Evolutionary conservation across 2,113 vertebrate genomes (phyloP), one percentile per base, ranked within the genome.

Genomic region (Pogonocichla stellata): DNA sequence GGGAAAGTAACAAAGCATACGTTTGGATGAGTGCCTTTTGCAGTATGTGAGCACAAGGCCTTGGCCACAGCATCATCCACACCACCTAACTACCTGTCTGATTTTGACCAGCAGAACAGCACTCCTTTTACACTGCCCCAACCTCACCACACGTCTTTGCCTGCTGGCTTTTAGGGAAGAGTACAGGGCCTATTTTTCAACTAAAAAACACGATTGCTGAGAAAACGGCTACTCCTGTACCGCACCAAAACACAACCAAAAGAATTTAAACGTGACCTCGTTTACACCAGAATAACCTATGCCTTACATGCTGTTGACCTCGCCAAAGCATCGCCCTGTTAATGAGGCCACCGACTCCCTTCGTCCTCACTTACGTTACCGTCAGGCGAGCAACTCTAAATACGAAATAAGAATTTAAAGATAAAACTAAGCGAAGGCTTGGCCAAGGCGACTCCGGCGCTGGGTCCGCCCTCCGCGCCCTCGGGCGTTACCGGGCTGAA

Each of bases 341-440:
- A 34, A 33, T 25, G 1, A 61, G 17, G 15, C 40, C n/a, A 6
- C 9, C 1, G 18, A 33, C 1, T 36, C 3, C 9, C 22, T 9
- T 5, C 15, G 4, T 18, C 33, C 10, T 14, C 45, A 9, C 23
- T 23, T 8, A 19, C 8, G 1, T 5, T 24, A 20, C 48, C 4
- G 3, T 5, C 70, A 19, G 53, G 14, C 20, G 6, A 79, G 19
- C 38, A n/a, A 16, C 14, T 19, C 29, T 43, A 36, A 34, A 47
- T 0, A 24, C 2, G 5, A 42, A 18, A 14, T 0, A 5, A 6
- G 1, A 2, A 10, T 28, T 45, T 16, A 14, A 7, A 56, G 6
- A 31, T 1, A 15, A 1, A 4, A 83, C 54, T 7, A 3, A 7
- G 28, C 3, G 1, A 14, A 24, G 7, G 3, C 42, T 13, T 0